Evolutionary conservation across 2,888 invertebrate species (phyloP).

Genomic region (Troides aeacus): DNA sequence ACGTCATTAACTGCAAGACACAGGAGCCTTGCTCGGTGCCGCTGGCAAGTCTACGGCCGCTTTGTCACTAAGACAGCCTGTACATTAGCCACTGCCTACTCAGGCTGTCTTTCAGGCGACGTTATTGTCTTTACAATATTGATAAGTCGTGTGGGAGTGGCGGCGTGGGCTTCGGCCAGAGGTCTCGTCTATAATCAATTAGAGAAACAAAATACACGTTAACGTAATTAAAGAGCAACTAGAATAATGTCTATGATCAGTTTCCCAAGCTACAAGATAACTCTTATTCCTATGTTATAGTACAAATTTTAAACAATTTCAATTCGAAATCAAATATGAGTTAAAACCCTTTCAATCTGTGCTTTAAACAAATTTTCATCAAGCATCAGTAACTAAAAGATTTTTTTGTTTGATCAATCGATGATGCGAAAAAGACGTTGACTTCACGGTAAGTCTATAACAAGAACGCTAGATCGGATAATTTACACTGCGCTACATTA

Average conservation of each 20-base stretch:
- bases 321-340: too few relatives aligned
- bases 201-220: constrained; percentile 17
- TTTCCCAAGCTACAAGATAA: too few relatives aligned
- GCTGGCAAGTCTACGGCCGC: constrained; percentile 43
- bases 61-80: constrained; percentile 44
- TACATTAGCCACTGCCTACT: constrained; percentile 35
- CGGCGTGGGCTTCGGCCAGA: constrained; percentile 29
- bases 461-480: too few relatives aligned
- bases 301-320: too few relatives aligned
- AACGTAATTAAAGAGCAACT: constrained; percentile 16
- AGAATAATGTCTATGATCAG: not conserved
- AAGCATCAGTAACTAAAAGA: too few relatives aligned
- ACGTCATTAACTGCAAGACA: constrained; percentile 72
- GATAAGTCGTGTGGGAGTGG: constrained; percentile 31
- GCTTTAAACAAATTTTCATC: too few relatives aligned
- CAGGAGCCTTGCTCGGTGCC: constrained; percentile 53
- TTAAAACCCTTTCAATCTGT: too few relatives aligned
- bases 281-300: too few relatives aligned
- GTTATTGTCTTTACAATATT: constrained; percentile 30
- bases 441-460: too few relatives aligned
- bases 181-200: constrained; percentile 21
- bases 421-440: too few relatives aligned
- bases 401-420: too few relatives aligned
- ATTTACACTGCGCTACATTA: too few relatives aligned
- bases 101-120: constrained; percentile 20